Evolutionary conservation across 2,888 invertebrate genomes (phyloP), one percentile per base, ranked within the genome.

Genomic region (Dynastes grantii): DNA sequence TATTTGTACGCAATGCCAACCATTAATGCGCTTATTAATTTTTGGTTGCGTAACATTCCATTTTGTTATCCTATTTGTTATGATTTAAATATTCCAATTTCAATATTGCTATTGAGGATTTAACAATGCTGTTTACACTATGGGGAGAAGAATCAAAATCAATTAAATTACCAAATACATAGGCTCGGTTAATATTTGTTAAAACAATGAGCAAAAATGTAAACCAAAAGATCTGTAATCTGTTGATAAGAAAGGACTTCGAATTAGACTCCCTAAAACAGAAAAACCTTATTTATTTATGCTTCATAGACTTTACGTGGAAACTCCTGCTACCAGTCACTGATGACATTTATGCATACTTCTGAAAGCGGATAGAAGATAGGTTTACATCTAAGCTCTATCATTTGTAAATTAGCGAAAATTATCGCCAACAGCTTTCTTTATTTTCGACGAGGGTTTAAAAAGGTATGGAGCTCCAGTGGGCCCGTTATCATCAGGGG

Each of bases 1-100:
- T 64, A 64, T 64, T 16, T 64, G n/a, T 32, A 37, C 32, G 40
- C 29, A 13, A 8, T 40, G 6, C n/a, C 4, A 64, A 16, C n/a
- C 32, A 64, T 64, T 64, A 29, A 32, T 32, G n/a, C 32, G 11
- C 29, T 22, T 32, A 63, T 63, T 63, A 63, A 63, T 32, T 29
- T 32, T 32, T 32, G 13, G 29, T 64, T 11, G 64, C 29, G 13
- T n/a, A 61, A 63, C n/a, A 63, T n/a, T 16, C n/a, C n/a, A 53
- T 13, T 63, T 63, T 63, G 63, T 32, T 63, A 22, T 2, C 13
- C 27, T 27, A 9, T 64, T 64, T 64, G 6, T 32, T n/a, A n/a
- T 6, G 29, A 13, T n/a, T 61, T 61, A 27, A 27, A 61, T 61
- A 27, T 61, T 61, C 3, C 9, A 29, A 27, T 61, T 27, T 61